These are phyloP conservation scores for Solea solea DNA, from an alignment of 2,113 vertebrate genomes.

Conservation along the genomic window DNA sequence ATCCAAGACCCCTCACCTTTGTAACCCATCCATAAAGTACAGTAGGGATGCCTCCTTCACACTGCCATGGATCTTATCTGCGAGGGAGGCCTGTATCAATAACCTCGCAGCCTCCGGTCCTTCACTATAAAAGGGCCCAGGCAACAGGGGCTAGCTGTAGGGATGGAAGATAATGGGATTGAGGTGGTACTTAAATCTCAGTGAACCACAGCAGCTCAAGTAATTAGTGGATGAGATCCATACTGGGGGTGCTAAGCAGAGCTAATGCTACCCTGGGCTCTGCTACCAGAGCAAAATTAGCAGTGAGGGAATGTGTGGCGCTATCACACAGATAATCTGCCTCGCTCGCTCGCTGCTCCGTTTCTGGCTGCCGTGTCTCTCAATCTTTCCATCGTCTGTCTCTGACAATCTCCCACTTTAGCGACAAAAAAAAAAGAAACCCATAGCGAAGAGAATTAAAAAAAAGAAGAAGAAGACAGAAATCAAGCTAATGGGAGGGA, in stretches of 20 bases:
- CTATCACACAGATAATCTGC: slow-evolving; percentile 50
- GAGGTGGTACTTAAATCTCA: slow-evolving; percentile 98
- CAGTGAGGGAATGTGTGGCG: slow-evolving; percentile 83
- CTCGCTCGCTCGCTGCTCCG: neutral
- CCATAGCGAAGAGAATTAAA: neutral
- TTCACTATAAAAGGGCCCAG: slow-evolving; percentile 57
- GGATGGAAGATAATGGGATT: slow-evolving; percentile 96
- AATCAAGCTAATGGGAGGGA: neutral
- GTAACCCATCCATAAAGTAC: neutral
- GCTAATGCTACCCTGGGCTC: slow-evolving; percentile 90
- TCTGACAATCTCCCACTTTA: slow-evolving; percentile 26
- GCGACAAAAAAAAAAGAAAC: slow-evolving; percentile 14
- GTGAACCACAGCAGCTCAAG: slow-evolving; percentile 95
- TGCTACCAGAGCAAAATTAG: slow-evolving; percentile 78
- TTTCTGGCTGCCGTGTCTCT: neutral
- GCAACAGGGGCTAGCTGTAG: slow-evolving; percentile 86
- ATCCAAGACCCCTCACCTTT: slow-evolving; percentile 35
- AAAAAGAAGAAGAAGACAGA: slow-evolving; percentile 1
- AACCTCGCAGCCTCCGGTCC: slow-evolving; percentile 82
- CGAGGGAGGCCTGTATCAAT: slow-evolving; percentile 80
- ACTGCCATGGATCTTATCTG: slow-evolving; percentile 54
- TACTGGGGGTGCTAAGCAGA: slow-evolving; percentile 95
- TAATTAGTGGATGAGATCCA: slow-evolving; percentile 96
- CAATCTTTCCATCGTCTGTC: slow-evolving; percentile 36
- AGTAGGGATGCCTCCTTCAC: slow-evolving; percentile 20